Evolutionary conservation across 2,797 vertebrate species (phyloP), one percentile per base, ranked within the genome.

Genomic region (Gymnothorax javanicus): DNA sequence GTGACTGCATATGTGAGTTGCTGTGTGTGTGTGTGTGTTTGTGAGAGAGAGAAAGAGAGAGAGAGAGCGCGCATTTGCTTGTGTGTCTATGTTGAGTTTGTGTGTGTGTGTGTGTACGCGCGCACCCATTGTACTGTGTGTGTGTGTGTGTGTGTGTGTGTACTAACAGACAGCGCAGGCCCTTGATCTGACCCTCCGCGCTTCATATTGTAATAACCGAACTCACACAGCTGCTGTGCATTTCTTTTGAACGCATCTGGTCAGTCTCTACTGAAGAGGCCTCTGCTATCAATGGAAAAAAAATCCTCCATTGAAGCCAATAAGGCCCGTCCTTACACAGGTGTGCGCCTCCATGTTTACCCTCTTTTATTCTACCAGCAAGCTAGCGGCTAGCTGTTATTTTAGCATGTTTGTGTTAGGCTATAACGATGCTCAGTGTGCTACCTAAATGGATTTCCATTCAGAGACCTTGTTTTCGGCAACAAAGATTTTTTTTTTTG

Each of bases 201-300:
- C 75, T 17, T 23, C n/a, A 79, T 9, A n/a, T 23, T 87, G 88
- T 91, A 88, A 85, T 3, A 84, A 58, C 88, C 95, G 94, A 95
- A 94, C 92, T 92, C 91, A 92, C 92, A 89, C 94, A 95, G 94
- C 94, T 96, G 94, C 90, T 92, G 89, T 86, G 79, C 89, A 92
- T 92, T 94, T 95, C 94, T 93, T 94, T 90, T 94, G 92, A 91
- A 93, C 93, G 93, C 93, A 92, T 43, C 75, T 79, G 75, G 58
- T 25, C 83, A 17, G 33, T 0, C 58, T 64, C 82, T 59, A 56
- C 25, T 25, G n/a, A 71, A 56, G 84, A 73, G 17, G 75, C 20
- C 27, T 43, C 8, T 27, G 52, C 8, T 56, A 67, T 52, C 20
- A 73, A 57, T 20, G 50, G 25, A 43, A 52, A 43, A 43, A 43